These are phyloP conservation scores for Triops longicaudatus DNA, from an alignment of 1,140 invertebrate genomes.

Conservation along the genomic window DNA sequence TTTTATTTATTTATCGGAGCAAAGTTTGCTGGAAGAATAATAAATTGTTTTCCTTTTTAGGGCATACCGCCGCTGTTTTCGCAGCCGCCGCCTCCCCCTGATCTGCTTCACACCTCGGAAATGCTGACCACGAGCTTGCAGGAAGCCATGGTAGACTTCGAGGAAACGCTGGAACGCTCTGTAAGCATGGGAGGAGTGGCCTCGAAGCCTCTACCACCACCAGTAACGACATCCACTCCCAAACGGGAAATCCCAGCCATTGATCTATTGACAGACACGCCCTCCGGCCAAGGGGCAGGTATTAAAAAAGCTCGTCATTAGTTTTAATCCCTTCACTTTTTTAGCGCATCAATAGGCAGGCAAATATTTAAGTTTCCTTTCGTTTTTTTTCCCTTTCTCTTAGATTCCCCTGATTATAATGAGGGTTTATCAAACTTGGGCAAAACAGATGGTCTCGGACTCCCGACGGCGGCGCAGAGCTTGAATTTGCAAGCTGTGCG, in stretches of 20 bases:
- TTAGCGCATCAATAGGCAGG: conserved; percentile 33
- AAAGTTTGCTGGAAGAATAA: not conserved
- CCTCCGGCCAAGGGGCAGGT: conserved; percentile 29
- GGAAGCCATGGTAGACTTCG: conserved; percentile 64
- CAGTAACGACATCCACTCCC: not conserved
- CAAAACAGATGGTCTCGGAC: not conserved
- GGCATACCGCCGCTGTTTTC: not conserved
- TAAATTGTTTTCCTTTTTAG: not conserved
- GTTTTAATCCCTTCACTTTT: conserved; percentile 27
- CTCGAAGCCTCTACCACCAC: not conserved
- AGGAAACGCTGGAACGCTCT: conserved; percentile 49
- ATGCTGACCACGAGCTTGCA: conserved; percentile 38
- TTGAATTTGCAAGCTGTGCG: conserved; percentile 48
- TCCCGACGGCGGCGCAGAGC: not conserved
- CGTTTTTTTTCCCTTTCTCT: not conserved
- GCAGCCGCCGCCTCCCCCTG: not conserved
- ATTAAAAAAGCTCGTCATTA: not conserved
- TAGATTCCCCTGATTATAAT: not conserved
- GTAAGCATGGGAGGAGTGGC: not conserved
- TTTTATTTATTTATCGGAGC: conserved; percentile 26
- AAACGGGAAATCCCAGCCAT: not conserved
- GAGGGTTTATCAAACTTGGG: not conserved
- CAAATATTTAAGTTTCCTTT: not conserved
- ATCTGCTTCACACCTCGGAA: not conserved
- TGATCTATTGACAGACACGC: conserved; percentile 16